Percentiles rank a stretch among this genome's conserved stretches.
These are phyloP conservation scores for Zaprionus lineosus DNA, from an alignment of 2,888 invertebrate species.

Conservation along the genomic window DNA sequence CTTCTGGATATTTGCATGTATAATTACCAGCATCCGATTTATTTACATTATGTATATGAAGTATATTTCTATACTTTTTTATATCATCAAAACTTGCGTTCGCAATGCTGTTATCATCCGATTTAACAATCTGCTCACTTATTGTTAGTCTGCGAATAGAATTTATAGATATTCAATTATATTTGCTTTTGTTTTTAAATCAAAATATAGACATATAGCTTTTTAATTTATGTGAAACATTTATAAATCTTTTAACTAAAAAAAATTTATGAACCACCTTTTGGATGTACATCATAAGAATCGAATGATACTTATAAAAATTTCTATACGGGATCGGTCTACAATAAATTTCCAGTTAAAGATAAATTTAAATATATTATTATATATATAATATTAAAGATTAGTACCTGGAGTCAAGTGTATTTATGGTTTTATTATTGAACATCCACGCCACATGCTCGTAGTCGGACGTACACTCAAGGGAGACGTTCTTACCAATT, in stretches of 20 bases:
- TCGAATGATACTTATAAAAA: too few species aligned
- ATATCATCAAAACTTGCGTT: conserved; percentile 33
- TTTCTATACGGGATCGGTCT: too few species aligned
- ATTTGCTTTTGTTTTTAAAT: too few species aligned
- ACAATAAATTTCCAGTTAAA: too few species aligned
- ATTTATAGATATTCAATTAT: neutral
- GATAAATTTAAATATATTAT: too few species aligned
- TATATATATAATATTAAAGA: neutral
- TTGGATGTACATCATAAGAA: too few species aligned
- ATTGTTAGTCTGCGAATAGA: conserved; percentile 56
- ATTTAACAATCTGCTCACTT: conserved; percentile 27
- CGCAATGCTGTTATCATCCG: conserved; percentile 32
- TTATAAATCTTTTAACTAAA: too few species aligned
- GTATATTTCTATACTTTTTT: conserved; percentile 78
- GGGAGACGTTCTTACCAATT: conserved; percentile 83
- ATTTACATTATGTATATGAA: conserved; percentile 84
- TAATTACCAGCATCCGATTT: conserved; percentile 86
- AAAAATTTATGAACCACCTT: too few species aligned
- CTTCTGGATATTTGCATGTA: conserved; percentile 84
- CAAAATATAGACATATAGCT: neutral
- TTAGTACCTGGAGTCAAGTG: conserved; percentile 83
- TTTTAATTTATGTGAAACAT: conserved; percentile 1
- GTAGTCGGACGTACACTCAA: conserved; percentile 84
- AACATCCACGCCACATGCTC: conserved; percentile 85
- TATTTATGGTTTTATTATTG: conserved; percentile 84